These are phyloP conservation scores for Caiman crocodilus DNA, from an alignment of 2,797 vertebrate genomes.

Conservation along the genomic window DNA sequence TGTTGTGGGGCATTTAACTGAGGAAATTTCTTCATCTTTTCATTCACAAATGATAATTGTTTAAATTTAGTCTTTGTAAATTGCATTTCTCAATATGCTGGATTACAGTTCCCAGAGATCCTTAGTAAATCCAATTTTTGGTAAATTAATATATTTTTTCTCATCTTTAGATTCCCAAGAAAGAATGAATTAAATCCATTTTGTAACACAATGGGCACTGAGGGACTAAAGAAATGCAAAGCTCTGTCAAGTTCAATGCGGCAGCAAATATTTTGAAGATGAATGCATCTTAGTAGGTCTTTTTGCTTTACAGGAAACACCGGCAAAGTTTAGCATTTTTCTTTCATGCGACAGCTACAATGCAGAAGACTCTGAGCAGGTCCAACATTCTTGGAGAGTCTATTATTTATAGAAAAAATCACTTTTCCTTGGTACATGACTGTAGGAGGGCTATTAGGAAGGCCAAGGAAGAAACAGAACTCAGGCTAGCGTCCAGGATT, in stretches of 20 bases:
- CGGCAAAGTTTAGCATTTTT: background rate
- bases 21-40: background rate
- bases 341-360: background rate
- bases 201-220: background rate
- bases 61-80: background rate
- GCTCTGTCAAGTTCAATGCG: background rate
- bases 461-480: too few relatives aligned
- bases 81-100: background rate
- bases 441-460: background rate
- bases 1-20: background rate
- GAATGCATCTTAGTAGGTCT: background rate
- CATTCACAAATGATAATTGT: background rate
- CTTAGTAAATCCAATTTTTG: background rate
- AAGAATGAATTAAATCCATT: background rate
- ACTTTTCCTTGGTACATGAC: background rate
- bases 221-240: background rate
- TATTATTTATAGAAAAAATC: background rate
- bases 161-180: background rate
- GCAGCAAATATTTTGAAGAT: background rate
- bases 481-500: too few relatives aligned
- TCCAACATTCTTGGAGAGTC: background rate
- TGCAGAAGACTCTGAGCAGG: rapidly evolving
- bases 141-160: background rate
- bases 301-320: background rate
- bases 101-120: background rate